Conservation (phyloP, 2,113 vertebrate genomes). For the Erinaceus europaeus region DNA sequence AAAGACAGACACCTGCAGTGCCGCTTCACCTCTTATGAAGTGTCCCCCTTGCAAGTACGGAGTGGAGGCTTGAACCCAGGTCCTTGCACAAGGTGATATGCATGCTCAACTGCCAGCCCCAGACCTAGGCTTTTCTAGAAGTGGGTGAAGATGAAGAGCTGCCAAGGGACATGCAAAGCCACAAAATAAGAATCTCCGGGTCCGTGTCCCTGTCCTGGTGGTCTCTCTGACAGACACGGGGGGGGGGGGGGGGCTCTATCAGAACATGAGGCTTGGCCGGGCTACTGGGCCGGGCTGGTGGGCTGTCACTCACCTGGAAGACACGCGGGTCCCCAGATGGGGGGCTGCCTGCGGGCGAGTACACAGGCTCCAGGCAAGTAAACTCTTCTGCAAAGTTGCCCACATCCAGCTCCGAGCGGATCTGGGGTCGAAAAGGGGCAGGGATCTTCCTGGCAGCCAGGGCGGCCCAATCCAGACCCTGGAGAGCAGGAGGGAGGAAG, state of each 20-base stretch:
- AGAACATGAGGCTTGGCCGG: not conserved
- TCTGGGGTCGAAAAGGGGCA: slow-evolving; percentile 90
- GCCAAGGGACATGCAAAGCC: not conserved
- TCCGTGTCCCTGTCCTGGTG: fast-evolving
- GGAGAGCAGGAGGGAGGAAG: not conserved
- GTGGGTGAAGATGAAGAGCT: too few relatives aligned
- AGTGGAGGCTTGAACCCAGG: too few relatives aligned
- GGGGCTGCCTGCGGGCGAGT: slow-evolving; percentile 91
- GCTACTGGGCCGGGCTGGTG: not conserved
- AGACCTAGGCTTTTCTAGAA: too few relatives aligned
- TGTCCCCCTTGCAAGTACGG: too few relatives aligned
- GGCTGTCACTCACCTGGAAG: slow-evolving; percentile 85
- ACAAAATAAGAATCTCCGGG: too few relatives aligned
- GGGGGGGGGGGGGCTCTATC: not conserved
- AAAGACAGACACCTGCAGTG: too few relatives aligned
- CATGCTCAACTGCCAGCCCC: too few relatives aligned
- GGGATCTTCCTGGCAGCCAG: slow-evolving; percentile 86
- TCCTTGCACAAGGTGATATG: too few relatives aligned
- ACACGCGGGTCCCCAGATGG: slow-evolving; percentile 89
- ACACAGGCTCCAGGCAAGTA: slow-evolving; percentile 92
- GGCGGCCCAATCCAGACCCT: slow-evolving; percentile 90
- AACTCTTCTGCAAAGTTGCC: slow-evolving; percentile 95
- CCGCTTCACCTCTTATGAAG: too few relatives aligned
- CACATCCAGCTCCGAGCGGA: slow-evolving; percentile 91
- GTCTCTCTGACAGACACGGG: not conserved